Evolutionary conservation across 2,888 invertebrate genomes (phyloP), one percentile per base, ranked within the genome.

Genomic region (Caenorhabditis imperialis): DNA sequence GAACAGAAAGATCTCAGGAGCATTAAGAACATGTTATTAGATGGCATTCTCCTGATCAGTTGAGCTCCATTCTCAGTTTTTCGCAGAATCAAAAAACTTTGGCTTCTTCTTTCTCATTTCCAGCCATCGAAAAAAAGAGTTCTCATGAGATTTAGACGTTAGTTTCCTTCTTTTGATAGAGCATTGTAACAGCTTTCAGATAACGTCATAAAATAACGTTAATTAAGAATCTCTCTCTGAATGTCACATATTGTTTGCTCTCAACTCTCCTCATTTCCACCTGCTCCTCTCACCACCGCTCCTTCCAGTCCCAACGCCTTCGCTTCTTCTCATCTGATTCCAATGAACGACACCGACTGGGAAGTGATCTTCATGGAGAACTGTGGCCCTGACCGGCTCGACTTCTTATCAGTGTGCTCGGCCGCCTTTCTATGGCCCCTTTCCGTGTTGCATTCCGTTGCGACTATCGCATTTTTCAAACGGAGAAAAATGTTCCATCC

Each of bases 281-380:
- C n/a, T n/a, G n/a, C 55, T 8, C 27, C 20, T 33, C 23, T 23
- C 33, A 20, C 42, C 30, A 35, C 16, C 37, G 2, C 14, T 25
- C 50, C n/a, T 33, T 48, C 14, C 33, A 5, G 6, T 30, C 27
- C 33, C 48, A 8, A 7, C 10, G n/a, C n/a, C 7, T 45, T 27
- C 25, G 3, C 22, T 23, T 10, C 40, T 20, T 20, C 40, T 12
- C 42, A 18, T 20, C 30, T 27, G 10, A 6, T 40, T 18, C 38
- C n/a, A n/a, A 61, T 63, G 63, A 48, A 63, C 53, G 27, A 33
- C 40, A 12, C 40, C 8, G 40, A 42, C 12, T 67, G 67, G 67
- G 67, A 67, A 25, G 44, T 57, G 7, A 44, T 67, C 44, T 67
- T 57, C 30, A 25, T 45, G 44, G 67, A 50, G 20, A 67, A 67